Base-by-base conservation (phyloP, 2,113 vertebrate species). In the Xenus cinereus region DNA sequence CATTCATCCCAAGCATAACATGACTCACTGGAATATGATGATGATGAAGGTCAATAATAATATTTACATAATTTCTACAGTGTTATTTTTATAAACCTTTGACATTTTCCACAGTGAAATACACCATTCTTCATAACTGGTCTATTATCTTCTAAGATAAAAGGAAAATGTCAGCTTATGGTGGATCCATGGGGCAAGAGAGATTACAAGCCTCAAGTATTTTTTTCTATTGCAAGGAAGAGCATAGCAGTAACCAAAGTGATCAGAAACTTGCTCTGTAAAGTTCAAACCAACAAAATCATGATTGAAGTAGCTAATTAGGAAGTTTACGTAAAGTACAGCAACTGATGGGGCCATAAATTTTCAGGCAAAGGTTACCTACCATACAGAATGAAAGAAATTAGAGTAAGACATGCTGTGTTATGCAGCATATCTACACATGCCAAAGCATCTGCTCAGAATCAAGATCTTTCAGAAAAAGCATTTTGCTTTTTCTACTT, bases 21-120 rank as follows among this genome's bases (percentile, higher is more conserved):
- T 62, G 87, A 96, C 63, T 96, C 78, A 94, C 66, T 69, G 45
- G 28, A 68, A 37, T 62, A 92, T 51, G 59, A 78, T 27, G 39
- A 78, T 43, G 69, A 84, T 35, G 64, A 80, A 76, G 76, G 62
- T 26, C 74, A 96, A 26, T 90, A 53, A 85, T 35, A 87, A 64
- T 54, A 89, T 89, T 89, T 91, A 79, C 74, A 89, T 85, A 82
- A 82, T 84, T 91, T 72, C 48, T 76, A 87, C 57, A 87, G 35
- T 64, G 35, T 32, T 54, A 9, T 73, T 90, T 81, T 87, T 85
- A 75, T 30, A 90, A 93, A 28, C 15, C 21, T 60, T 66, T 89
- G 60, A 89, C 57, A 89, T 82, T 78, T 95, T 37, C 48, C 39
- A 43, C 27, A 48, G n/a, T 64, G 60, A 71, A 91, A 87, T 43